Evolutionary conservation across 2,888 invertebrate species (phyloP).

Genomic region (Himalopsyche tibetana): DNA sequence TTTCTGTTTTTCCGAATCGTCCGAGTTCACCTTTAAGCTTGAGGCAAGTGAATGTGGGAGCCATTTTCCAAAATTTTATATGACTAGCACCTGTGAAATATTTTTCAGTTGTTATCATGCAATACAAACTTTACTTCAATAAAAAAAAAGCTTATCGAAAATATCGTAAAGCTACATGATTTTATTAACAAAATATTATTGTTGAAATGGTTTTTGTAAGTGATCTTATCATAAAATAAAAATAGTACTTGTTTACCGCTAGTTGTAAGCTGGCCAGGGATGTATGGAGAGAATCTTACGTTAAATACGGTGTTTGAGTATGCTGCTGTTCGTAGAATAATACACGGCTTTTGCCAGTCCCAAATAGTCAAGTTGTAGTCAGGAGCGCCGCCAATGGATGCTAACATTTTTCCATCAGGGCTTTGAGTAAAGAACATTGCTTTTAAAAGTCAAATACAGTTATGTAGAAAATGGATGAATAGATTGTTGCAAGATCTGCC

Average conservation of each 20-base stretch:
- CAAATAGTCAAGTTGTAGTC: constrained; percentile 93
- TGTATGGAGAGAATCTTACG: constrained; percentile 88
- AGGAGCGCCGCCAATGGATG: constrained; percentile 90
- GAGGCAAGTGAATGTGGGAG: constrained; percentile 91
- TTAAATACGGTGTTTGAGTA: constrained; percentile 88
- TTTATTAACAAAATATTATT: neutral
- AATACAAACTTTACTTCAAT: no score
- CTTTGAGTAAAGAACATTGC: constrained; percentile 72
- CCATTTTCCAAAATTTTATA: constrained; percentile 96
- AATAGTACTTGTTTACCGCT: constrained; percentile 76
- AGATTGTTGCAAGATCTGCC: constrained; percentile 20
- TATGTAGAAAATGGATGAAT: neutral
- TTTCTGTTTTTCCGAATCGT: constrained; percentile 93
- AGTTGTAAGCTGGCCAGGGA: constrained; percentile 87
- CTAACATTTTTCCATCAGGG: constrained; percentile 86
- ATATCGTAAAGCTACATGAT: neutral
- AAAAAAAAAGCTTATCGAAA: no score
- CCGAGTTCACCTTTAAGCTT: constrained; percentile 93
- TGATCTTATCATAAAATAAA: neutral
- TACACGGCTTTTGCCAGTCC: constrained; percentile 88
- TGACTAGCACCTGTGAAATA: constrained; percentile 80
- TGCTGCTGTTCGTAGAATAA: constrained; percentile 87
- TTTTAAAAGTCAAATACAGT: neutral
- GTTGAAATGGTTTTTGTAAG: no score
- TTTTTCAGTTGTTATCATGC: neutral